Evolutionary conservation across 1,140 invertebrate genomes (phyloP), one percentile per base, ranked within the genome.

Genomic region (Nephotettix cincticeps): DNA sequence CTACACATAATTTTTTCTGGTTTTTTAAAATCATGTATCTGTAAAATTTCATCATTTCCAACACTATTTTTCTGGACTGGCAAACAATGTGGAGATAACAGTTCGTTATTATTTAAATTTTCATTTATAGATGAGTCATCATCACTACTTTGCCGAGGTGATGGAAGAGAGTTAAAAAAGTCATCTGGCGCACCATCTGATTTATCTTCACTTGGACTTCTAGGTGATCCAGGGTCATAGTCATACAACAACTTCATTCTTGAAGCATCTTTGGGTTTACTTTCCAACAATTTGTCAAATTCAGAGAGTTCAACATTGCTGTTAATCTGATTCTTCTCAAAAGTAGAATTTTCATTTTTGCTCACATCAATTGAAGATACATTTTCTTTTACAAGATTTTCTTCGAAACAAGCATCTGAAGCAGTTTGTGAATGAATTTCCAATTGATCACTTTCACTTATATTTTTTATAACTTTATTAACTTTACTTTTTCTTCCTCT

Each of bases 1-100:
- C 56, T 61, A 61, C 56, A 61, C 14, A 61, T 14, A 27, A 61
- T 61, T 61, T 61, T 61, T 27, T 29, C 27, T 27, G 56, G 21
- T 27, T 11, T 23, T n/a, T 4, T 19, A 4, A 4, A 9, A 4
- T 51, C 3, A 4, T 51, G 47, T 19, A 9, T 51, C 32, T 36
- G 4, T 6, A 36, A 36, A 14, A 4, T 6, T 36, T 36, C 32
- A 36, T 36, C 32, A 36, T 36, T 36, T 4, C 4, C 32, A 36
- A 14, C 32, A 36, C 4, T 36, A 6, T 4, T 36, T 36, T 36
- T 36, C 14, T 36, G 32, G 4, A 6, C 32, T 36, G 32, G 14
- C 4, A 14, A 6, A 36, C 4, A 36, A 6, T 36, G 32, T 6
- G 32, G 14, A 36, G 32, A 36, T 36, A 36, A 36, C 4, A 4